Percentiles rank a stretch among this genome's conserved stretches.
Evolutionary conservation across 2,113 vertebrate genomes (phyloP).

Genomic region (Sardina pilchardus): DNA sequence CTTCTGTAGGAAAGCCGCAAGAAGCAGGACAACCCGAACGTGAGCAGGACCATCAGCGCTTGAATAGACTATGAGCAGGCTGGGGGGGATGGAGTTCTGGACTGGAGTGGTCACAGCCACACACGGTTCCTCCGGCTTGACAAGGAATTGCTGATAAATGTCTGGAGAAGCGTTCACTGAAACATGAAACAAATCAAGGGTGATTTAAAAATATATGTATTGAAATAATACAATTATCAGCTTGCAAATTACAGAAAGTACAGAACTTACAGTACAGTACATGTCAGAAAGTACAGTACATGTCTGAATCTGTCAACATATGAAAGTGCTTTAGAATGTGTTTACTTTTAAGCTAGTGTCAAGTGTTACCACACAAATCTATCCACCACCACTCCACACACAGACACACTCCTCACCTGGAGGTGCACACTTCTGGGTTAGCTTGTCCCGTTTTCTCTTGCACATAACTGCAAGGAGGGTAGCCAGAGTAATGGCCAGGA

Average conservation of each 20-base stretch:
- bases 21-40: conserved; percentile 65
- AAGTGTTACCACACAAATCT: neutral
- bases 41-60: conserved; percentile 68
- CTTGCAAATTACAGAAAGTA: neutral
- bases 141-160: conserved; percentile 48
- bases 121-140: conserved; percentile 36
- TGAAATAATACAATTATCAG: neutral
- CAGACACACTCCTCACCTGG: conserved; percentile 55
- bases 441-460: conserved; percentile 40
- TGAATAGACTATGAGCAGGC: conserved; percentile 75
- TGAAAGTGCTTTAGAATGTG: too few relatives aligned
- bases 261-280: too few relatives aligned
- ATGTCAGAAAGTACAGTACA: too few relatives aligned
- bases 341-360: too few relatives aligned
- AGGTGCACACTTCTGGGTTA: conserved; percentile 32
- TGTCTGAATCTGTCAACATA: too few relatives aligned
- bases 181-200: neutral
- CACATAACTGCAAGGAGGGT: conserved; percentile 46
- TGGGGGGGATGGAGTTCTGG: conserved; percentile 54
- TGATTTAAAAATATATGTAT: neutral
- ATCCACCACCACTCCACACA: neutral
- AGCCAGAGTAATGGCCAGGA: conserved; percentile 25
- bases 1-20: conserved; percentile 73
- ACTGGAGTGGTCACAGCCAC: conserved; percentile 28
- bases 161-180: conserved; percentile 46